phyloP scores from a whole-genome alignment of 2,113 vertebrate species.

The Phainopepla nitens region DNA sequence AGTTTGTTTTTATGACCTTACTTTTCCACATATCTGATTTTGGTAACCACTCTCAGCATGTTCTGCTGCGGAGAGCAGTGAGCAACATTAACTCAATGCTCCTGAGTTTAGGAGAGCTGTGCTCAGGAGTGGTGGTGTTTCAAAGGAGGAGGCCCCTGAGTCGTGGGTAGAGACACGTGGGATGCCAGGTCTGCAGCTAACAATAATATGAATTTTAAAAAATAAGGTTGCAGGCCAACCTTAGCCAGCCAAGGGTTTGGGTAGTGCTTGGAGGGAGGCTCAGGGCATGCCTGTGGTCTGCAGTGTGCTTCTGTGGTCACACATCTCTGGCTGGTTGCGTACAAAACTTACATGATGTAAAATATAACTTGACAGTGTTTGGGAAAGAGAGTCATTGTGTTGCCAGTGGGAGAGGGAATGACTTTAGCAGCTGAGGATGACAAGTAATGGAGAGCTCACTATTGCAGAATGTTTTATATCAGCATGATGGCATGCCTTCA shows the following conservation, averaged over 20 bases:
- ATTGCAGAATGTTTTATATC: neutral
- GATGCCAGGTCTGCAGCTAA: neutral
- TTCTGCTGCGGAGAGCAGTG: neutral
- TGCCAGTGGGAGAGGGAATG: neutral
- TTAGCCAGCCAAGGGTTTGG: neutral
- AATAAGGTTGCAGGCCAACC: neutral
- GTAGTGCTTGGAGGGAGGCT: fast-evolving
- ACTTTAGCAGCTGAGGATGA: neutral
- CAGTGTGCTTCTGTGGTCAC: neutral
- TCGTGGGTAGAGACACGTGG: neutral
- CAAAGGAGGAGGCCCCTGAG: neutral
- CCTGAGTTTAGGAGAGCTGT: neutral
- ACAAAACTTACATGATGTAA: neutral
- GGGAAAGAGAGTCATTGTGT: neutral
- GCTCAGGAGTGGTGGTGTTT: neutral
- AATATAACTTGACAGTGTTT: neutral
- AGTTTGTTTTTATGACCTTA: neutral
- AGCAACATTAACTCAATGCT: neutral
- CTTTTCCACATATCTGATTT: neutral
- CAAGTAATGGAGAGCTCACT: neutral
- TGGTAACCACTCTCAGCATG: neutral
- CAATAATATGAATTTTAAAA: no score
- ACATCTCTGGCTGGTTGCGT: neutral
- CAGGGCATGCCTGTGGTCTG: neutral
- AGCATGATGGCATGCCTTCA: neutral